Evolutionary conservation across 92 coral and sea anemone species (phyloP).

Genomic region (Bergia puertoricense): DNA sequence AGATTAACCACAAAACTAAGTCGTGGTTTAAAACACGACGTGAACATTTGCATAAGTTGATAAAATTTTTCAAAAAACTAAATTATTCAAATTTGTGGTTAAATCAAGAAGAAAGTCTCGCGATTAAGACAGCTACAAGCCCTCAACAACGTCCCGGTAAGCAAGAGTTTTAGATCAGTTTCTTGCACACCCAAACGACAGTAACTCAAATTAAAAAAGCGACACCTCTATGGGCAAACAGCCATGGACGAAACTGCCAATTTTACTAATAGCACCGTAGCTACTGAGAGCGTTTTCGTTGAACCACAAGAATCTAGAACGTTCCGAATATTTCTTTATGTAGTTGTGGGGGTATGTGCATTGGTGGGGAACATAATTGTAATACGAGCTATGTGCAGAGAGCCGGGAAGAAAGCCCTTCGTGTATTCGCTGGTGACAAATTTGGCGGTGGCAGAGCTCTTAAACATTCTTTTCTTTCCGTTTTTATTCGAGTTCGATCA

Average conservation of each 20-base stretch:
- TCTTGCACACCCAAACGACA: too few species aligned
- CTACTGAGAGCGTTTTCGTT: neutral
- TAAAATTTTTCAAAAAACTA: too few species aligned
- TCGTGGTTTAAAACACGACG: neutral
- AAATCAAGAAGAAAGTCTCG: neutral
- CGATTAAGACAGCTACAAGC: too few species aligned
- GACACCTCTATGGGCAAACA: too few species aligned
- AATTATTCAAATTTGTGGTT: neutral
- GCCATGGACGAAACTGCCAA: neutral
- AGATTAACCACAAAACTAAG: neutral
- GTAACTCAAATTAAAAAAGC: neutral
- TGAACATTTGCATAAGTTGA: too few species aligned
- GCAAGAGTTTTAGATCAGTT: neutral
- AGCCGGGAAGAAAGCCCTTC: slow-evolving; percentile 4
- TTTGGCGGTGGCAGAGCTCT: slow-evolving; percentile 1
- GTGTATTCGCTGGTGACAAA: slow-evolving; percentile 4
- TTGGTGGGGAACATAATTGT: neutral
- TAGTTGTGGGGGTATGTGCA: slow-evolving; percentile 3
- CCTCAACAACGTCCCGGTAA: too few species aligned
- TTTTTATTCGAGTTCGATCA: neutral
- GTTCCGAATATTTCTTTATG: slow-evolving; percentile 15
- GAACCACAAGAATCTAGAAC: neutral
- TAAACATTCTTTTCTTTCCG: slow-evolving; percentile 12
- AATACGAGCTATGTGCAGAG: neutral
- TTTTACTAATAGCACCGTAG: neutral